Evolutionary conservation across 2,113 vertebrate genomes (phyloP).

Genomic region (Psilopogon haemacephalus): DNA sequence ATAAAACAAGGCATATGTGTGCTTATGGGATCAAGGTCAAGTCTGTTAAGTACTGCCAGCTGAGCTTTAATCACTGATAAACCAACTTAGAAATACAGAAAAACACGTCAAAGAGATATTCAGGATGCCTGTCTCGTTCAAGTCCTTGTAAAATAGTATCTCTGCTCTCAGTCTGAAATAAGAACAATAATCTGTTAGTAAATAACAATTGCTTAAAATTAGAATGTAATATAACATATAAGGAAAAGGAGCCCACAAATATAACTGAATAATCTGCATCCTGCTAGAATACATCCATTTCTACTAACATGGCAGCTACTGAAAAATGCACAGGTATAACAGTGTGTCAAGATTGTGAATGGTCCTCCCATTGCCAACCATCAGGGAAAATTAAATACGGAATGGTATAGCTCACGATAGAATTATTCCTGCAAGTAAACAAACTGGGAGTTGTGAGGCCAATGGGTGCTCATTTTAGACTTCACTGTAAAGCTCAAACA

Average conservation of each 20-base stretch:
- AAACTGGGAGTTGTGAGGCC: background rate
- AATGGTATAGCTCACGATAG: background rate
- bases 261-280: background rate
- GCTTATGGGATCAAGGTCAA: conserved; percentile 60
- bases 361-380: background rate
- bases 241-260: background rate
- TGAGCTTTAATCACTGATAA: conserved; percentile 50
- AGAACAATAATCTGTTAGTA: conserved; percentile 7
- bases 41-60: conserved; percentile 42
- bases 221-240: background rate
- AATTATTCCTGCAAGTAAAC: background rate
- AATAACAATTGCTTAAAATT: conserved; percentile 12
- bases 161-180: background rate
- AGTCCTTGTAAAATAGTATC: background rate
- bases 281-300: background rate
- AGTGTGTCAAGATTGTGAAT: conserved; percentile 25
- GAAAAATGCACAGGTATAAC: background rate
- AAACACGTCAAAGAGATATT: conserved; percentile 29
- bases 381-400: background rate
- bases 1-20: conserved; percentile 35
- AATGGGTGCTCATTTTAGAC: background rate
- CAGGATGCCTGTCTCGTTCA: background rate
- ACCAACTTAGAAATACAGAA: conserved; percentile 22
- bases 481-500: background rate
- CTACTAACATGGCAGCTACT: background rate